Conservation (phyloP, 2,797 vertebrate species). For the Sebastes nivosus region DNA sequence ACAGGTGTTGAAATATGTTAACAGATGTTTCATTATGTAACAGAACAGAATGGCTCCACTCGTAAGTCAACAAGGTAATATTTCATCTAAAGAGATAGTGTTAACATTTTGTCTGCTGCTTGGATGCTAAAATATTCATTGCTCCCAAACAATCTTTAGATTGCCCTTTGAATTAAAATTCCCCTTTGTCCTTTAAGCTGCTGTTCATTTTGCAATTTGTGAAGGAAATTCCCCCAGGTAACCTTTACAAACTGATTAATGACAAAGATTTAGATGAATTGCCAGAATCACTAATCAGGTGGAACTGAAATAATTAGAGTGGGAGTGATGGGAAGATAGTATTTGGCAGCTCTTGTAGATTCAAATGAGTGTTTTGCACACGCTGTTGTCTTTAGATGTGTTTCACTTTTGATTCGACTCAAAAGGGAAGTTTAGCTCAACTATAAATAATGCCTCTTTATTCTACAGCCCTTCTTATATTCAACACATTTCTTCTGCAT, state of each 20-base stretch:
- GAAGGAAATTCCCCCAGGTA: constrained; percentile 58
- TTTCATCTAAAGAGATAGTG: constrained; percentile 68
- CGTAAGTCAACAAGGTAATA: constrained; percentile 72
- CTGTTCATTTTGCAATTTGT: constrained; percentile 70
- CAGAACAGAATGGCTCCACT: constrained; percentile 56
- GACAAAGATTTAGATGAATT: constrained; percentile 68
- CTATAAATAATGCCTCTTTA: constrained; percentile 16
- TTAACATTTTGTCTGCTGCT: constrained; percentile 68
- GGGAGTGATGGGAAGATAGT: constrained; percentile 26
- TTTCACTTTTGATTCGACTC: constrained; percentile 11
- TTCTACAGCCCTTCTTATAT: constrained; percentile 1
- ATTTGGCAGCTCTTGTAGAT: constrained; percentile 25
- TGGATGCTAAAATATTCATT: constrained; percentile 73
- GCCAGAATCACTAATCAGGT: constrained; percentile 71
- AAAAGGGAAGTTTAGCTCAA: neutral
- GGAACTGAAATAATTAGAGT: constrained; percentile 60
- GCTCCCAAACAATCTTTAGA: constrained; percentile 73
- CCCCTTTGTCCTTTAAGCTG: constrained; percentile 72
- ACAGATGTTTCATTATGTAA: constrained; percentile 79
- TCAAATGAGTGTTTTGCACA: constrained; percentile 20
- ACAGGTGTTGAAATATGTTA: constrained; percentile 72
- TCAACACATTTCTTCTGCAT: constrained; percentile 12
- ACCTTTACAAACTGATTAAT: constrained; percentile 78
- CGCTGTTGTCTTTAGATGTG: constrained; percentile 9
- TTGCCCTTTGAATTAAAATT: constrained; percentile 69